These are phyloP conservation scores for Ochotona princeps DNA, from an alignment of 2,113 vertebrate genomes.

Conservation along the genomic window DNA sequence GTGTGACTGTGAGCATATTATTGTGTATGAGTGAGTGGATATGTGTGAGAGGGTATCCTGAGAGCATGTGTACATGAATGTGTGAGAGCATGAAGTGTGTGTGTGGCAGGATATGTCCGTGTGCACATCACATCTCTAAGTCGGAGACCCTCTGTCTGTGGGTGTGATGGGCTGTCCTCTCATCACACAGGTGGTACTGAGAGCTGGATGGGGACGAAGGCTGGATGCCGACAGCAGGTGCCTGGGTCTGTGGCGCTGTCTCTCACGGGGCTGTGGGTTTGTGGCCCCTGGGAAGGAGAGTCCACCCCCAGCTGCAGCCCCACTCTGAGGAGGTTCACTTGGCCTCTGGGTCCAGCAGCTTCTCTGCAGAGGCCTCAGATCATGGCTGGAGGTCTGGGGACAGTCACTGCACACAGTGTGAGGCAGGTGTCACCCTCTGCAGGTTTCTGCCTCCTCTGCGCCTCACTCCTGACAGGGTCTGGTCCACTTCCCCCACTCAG, in stretches of 20 bases:
- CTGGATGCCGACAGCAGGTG: background rate
- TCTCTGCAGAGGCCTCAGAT: background rate
- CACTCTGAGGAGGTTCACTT: background rate
- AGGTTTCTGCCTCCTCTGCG: background rate
- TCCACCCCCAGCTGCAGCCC: background rate
- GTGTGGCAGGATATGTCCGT: no score
- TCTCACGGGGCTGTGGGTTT: no score
- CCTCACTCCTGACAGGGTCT: background rate
- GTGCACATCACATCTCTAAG: no score
- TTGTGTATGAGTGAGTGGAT: no score
- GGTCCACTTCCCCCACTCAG: background rate
- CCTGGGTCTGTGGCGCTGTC: no score
- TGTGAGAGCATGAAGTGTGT: no score
- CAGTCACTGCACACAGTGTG: fast-evolving
- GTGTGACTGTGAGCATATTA: no score
- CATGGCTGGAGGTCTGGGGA: background rate
- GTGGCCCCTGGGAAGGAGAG: background rate
- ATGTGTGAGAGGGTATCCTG: no score
- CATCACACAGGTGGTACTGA: background rate
- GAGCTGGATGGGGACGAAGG: no score
- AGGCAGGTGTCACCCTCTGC: background rate
- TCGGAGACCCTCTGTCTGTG: no score
- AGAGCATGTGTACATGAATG: no score
- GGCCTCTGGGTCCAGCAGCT: background rate
- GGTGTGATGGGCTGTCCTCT: background rate